Evolutionary conservation across 2,113 vertebrate species (phyloP).

Genomic region (Pygathrix nemaeus): DNA sequence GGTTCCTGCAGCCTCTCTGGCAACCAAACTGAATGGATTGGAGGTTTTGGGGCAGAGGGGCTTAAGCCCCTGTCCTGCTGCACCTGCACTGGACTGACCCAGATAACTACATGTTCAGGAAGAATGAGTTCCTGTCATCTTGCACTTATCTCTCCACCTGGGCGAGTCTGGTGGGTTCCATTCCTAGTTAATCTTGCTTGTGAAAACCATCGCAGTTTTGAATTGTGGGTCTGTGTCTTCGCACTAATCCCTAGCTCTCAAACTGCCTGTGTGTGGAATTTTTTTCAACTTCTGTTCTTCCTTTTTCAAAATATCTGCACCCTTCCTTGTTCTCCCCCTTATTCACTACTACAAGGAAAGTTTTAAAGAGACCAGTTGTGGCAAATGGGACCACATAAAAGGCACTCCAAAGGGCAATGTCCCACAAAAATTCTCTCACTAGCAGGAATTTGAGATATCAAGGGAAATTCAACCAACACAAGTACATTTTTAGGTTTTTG

Average conservation of each 20-base stretch:
- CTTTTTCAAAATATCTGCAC: not conserved
- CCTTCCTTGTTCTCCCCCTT: not conserved
- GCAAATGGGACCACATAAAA: no score
- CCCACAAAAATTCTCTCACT: no score
- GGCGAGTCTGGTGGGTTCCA: not conserved
- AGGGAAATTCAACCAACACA: no score
- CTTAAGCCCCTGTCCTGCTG: not conserved
- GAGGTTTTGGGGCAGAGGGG: no score
- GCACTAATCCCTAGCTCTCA: not conserved
- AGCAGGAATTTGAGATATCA: no score
- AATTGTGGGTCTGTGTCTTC: no score
- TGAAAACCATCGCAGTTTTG: no score
- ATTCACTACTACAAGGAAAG: not conserved
- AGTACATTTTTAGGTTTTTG: no score
- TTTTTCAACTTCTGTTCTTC: not conserved
- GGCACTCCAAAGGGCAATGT: no score
- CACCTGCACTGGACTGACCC: no score
- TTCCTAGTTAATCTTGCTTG: not conserved
- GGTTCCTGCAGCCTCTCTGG: not conserved
- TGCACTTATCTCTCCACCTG: not conserved
- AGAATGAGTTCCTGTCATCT: not conserved
- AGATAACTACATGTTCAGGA: not conserved
- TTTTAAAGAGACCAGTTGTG: no score
- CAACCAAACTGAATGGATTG: not conserved
- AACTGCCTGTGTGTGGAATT: not conserved